These are phyloP conservation scores for Sebastes matsubarae DNA, from an alignment of 2,797 vertebrate genomes.

Conservation along the genomic window DNA sequence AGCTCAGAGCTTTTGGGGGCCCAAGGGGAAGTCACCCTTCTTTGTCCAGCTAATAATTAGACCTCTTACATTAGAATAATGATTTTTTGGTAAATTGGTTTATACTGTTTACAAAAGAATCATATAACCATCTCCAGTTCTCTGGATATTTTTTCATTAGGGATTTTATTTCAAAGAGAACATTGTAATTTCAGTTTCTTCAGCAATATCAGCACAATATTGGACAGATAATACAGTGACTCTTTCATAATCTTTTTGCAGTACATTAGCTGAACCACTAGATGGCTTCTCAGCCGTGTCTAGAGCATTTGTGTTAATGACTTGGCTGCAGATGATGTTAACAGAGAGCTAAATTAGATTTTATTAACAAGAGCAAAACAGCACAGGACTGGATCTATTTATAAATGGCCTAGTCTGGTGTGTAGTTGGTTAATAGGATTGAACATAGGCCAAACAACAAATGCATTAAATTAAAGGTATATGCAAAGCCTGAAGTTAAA, in stretches of 20 bases:
- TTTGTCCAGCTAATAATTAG: background rate
- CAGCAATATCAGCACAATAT: background rate
- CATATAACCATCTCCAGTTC: background rate
- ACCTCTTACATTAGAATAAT: background rate
- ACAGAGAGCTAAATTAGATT: background rate
- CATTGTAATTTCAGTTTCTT: background rate
- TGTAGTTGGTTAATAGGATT: background rate
- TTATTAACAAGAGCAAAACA: background rate
- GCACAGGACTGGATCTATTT: background rate
- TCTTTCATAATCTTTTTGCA: background rate
- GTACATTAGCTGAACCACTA: conserved; percentile 42
- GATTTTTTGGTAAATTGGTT: background rate
- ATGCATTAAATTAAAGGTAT: background rate
- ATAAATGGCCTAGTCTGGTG: background rate
- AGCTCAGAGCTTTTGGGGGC: background rate
- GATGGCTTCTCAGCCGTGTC: conserved; percentile 38
- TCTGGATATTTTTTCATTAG: background rate
- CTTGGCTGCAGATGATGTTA: background rate
- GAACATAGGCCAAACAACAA: background rate
- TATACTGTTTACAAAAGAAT: background rate
- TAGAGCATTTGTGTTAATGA: background rate
- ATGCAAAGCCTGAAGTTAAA: background rate
- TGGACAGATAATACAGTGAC: background rate
- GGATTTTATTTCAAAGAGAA: background rate
- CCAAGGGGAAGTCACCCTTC: too few relatives aligned